Conservation (phyloP, 2,888 invertebrate genomes). For the Drosophila cognata region DNA sequence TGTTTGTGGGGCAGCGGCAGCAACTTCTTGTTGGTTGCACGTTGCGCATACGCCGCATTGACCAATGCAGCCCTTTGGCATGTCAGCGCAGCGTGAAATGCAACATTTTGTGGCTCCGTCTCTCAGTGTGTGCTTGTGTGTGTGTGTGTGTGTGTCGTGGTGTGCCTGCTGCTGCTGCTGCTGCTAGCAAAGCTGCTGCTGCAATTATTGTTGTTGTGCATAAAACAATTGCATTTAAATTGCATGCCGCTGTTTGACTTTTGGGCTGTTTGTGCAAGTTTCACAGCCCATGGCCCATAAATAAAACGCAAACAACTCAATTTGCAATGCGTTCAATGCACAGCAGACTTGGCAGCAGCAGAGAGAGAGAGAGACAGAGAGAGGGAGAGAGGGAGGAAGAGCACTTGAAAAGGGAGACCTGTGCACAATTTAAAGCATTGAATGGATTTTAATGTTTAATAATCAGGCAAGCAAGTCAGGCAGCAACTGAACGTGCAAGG, state of each 20-base stretch:
- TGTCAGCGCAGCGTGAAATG: slow-evolving; percentile 52
- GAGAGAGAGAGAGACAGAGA: neutral
- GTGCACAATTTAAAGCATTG: slow-evolving; percentile 25
- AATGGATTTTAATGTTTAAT: slow-evolving; percentile 29
- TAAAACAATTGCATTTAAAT: slow-evolving; percentile 80
- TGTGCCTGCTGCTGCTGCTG: slow-evolving; percentile 20
- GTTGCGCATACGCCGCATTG: slow-evolving; percentile 74
- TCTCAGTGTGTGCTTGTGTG: neutral
- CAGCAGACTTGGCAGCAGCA: neutral
- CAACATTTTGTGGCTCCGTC: slow-evolving; percentile 12
- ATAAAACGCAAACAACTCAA: slow-evolving; percentile 76
- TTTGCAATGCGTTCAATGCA: slow-evolving; percentile 45
- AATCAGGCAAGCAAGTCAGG: slow-evolving; percentile 21
- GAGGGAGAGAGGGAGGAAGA: no score
- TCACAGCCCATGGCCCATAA: slow-evolving; percentile 62
- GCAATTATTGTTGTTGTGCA: slow-evolving; percentile 30
- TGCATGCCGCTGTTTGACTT: slow-evolving; percentile 73
- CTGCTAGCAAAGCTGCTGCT: neutral
- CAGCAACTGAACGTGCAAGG: slow-evolving; percentile 1
- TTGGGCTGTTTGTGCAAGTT: slow-evolving; percentile 62
- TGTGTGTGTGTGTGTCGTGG: slow-evolving; percentile 5
- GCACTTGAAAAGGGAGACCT: neutral
- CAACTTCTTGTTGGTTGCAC: slow-evolving; percentile 45
- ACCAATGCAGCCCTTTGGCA: slow-evolving; percentile 57
- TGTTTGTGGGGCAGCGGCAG: slow-evolving; percentile 18